These are phyloP conservation scores for Nothobranchius furzeri DNA, from an alignment of 2,113 vertebrate species.

Conservation along the genomic window DNA sequence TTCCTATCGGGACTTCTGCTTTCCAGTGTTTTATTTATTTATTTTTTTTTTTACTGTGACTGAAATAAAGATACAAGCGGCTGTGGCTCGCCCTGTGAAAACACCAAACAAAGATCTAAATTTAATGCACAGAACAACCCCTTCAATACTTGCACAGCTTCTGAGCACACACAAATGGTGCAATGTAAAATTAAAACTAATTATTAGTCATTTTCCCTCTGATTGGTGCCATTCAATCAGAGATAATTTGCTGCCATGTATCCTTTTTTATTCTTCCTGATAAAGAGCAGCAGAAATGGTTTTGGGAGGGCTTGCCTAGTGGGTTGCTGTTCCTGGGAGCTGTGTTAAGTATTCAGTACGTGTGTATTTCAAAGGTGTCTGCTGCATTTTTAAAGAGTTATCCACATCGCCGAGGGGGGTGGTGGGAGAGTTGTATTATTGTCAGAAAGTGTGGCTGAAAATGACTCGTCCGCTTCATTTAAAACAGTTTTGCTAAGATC, in stretches of 20 bases:
- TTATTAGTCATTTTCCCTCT: conserved; percentile 5
- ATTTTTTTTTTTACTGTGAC: neutral
- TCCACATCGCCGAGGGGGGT: conserved; percentile 55
- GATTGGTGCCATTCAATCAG: conserved; percentile 30
- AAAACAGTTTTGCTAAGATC: conserved; percentile 46
- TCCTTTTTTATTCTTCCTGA: neutral
- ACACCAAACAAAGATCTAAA: conserved; percentile 38
- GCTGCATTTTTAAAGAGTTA: conserved; percentile 72
- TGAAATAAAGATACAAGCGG: conserved; percentile 23
- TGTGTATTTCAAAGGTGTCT: conserved; percentile 71
- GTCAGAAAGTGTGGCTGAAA: conserved; percentile 60
- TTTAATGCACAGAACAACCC: conserved; percentile 42
- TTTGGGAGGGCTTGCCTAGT: conserved; percentile 31
- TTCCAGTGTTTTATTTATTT: neutral
- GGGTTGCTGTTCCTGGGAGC: conserved; percentile 45
- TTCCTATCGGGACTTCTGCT: neutral
- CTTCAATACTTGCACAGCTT: conserved; percentile 26
- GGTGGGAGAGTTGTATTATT: conserved; percentile 61
- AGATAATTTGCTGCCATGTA: conserved; percentile 26
- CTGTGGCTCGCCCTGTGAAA: conserved; percentile 23
- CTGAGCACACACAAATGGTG: conserved; percentile 8
- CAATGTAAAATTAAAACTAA: conserved; percentile 22
- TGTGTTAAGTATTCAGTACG: conserved; percentile 59
- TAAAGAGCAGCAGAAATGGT: neutral
- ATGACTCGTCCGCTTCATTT: conserved; percentile 67